These are phyloP conservation scores for Mellilla xanthometata DNA, from an alignment of 2,888 invertebrate species.

Conservation along the genomic window DNA sequence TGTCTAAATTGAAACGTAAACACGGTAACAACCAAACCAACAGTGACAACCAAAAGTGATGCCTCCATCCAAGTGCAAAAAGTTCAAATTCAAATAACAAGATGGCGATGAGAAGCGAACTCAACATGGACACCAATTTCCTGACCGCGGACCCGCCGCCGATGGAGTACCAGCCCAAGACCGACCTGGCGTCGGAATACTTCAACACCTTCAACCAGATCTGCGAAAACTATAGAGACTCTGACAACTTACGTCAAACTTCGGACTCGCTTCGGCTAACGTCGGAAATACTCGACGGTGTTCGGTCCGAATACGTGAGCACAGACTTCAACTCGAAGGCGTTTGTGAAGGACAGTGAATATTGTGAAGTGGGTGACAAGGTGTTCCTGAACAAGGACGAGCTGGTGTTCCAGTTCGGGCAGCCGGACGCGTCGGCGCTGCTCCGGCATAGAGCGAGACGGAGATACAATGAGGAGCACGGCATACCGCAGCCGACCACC, in stretches of 20 bases:
- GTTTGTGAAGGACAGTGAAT: slow-evolving; percentile 39
- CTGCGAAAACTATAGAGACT: slow-evolving; percentile 70
- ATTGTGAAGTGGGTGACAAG: slow-evolving; percentile 53
- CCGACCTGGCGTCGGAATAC: slow-evolving; percentile 68
- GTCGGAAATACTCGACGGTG: slow-evolving; percentile 67
- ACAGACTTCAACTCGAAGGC: slow-evolving; percentile 42
- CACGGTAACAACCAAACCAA: slow-evolving; percentile 2
- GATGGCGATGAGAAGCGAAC: slow-evolving; percentile 64
- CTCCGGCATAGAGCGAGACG: slow-evolving; percentile 74
- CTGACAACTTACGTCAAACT: slow-evolving; percentile 64
- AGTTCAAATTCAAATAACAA: slow-evolving; percentile 61
- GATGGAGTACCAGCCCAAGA: slow-evolving; percentile 62
- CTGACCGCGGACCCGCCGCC: slow-evolving; percentile 83
- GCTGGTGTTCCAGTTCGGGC: slow-evolving; percentile 80
- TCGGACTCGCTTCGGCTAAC: slow-evolving; percentile 65
- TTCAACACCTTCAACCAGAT: slow-evolving; percentile 76
- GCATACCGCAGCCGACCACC: slow-evolving; percentile 63
- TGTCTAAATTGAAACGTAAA: slow-evolving; percentile 19
- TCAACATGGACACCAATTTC: slow-evolving; percentile 71
- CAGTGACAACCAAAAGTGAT: slow-evolving; percentile 45
- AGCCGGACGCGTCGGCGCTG: slow-evolving; percentile 82
- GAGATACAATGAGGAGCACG: slow-evolving; percentile 70
- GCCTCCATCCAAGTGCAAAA: slow-evolving; percentile 59
- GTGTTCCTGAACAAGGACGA: slow-evolving; percentile 65
- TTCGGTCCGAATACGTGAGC: slow-evolving; percentile 51